These are phyloP conservation scores for Theretra japonica DNA, from an alignment of 2,888 invertebrate species.

Conservation along the genomic window DNA sequence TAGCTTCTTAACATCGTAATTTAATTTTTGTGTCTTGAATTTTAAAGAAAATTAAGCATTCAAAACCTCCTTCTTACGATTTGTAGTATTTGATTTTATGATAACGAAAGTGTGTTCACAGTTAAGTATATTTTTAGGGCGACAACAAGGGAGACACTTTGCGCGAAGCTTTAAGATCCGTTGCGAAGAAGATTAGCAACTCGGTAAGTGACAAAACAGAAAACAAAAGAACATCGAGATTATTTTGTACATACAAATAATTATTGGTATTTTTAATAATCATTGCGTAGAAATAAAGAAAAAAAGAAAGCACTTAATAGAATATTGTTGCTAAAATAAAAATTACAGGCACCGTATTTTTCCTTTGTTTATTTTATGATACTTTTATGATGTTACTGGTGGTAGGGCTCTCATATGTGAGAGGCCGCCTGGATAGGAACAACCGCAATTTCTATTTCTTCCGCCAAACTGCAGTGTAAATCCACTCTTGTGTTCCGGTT, in stretches of 20 bases:
- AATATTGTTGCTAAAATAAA: no score
- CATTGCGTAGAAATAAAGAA: no score
- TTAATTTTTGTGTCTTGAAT: not conserved
- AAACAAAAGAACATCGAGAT: not conserved
- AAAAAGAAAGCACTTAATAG: no score
- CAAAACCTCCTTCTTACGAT: not conserved
- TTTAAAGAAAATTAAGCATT: no score
- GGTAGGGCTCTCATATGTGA: no score
- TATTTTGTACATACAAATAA: not conserved
- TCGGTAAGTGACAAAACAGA: constrained; percentile 40
- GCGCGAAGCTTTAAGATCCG: constrained; percentile 54
- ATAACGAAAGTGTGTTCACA: not conserved
- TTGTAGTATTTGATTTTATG: not conserved
- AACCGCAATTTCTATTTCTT: no score
- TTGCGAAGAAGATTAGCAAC: constrained; percentile 44
- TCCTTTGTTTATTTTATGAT: no score
- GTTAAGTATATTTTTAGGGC: constrained; percentile 48
- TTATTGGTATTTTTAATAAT: not conserved
- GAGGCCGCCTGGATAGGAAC: no score
- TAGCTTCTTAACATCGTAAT: not conserved
- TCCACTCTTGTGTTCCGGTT: no score
- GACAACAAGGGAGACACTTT: constrained; percentile 58
- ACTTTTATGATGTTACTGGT: no score
- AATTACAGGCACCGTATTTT: no score
- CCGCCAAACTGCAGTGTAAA: no score